Base-by-base conservation (phyloP, 2,113 vertebrate genomes). In the Xerus inauris region DNA sequence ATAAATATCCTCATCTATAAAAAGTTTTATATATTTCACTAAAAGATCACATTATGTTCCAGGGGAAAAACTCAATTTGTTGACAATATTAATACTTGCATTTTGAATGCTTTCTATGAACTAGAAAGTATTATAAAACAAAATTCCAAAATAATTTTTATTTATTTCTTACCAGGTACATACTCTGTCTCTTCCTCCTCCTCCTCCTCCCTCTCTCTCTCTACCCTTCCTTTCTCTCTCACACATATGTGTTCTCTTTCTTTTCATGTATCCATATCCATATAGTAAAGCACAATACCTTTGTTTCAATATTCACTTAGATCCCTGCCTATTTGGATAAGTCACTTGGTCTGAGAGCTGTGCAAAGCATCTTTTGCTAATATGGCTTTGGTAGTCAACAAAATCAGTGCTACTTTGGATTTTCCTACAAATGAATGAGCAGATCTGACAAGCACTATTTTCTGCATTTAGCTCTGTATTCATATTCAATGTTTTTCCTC, bases 391-490 rank as follows among this genome's bases (percentile, higher is more conserved):
- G 19, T 32, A 83, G 64, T 86, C 77, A 80, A 72, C 42, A 45
- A 51, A 47, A 77, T 40, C 11, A 81, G 30, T 35, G n/a, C 3
- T 20, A 83, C 30, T 72, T 30, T 67, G 11, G 7, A 12, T 75
- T 97, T 93, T 86, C 22, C n/a, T 67, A n/a, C n/a, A 93, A 87
- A 87, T 17, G 19, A 82, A 85, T 30, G 20, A 80, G 62, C 26
- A 86, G 54, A 51, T 40, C 72, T 91, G 73, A 79, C 6, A 80
- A 57, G 16, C 72, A n/a, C 5, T 67, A 26, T 87, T 91, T 76
- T 92, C 51, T 69, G 20, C 81, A 49, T 75, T 79, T 71, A 97
- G 47, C 38, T 93, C 19, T 79, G 20, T 49, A 57, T 3, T 42
- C 57, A 82, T 13, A 80, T 86, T 79, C 49, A 82, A 16, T 20